A percentile compares a stretch with the other conserved stretches of the same genome.
phyloP scores from a whole-genome alignment of 1,140 invertebrate genomes.

The Cephus cinctus region DNA sequence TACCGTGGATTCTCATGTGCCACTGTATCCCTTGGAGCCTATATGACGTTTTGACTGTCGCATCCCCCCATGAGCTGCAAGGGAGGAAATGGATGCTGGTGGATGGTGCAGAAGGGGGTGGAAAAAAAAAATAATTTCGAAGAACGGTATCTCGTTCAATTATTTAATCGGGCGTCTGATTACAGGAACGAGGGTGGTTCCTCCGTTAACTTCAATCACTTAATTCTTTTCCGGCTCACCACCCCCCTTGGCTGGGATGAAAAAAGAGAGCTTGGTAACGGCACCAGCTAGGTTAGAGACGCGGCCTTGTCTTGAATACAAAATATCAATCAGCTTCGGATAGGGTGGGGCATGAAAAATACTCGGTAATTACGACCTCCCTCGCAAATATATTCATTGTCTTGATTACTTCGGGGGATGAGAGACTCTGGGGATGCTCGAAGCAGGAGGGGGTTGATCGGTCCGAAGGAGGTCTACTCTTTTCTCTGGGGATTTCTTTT shows the following conservation, averaged over 20 bases:
- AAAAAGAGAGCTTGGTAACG: too few species aligned
- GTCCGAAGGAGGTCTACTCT: too few species aligned
- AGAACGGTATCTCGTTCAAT: too few species aligned
- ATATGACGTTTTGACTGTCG: too few species aligned
- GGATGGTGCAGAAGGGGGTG: slow-evolving; percentile 6
- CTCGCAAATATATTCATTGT: slow-evolving; percentile 28
- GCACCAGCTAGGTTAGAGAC: not conserved
- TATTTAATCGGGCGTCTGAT: too few species aligned
- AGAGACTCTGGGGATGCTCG: slow-evolving; percentile 27
- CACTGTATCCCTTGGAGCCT: too few species aligned
- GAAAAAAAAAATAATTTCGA: slow-evolving; percentile 9
- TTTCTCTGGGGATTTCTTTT: too few species aligned
- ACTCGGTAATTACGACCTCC: slow-evolving; percentile 49
- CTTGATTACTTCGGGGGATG: slow-evolving; percentile 17
- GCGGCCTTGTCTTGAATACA: slow-evolving; percentile 37
- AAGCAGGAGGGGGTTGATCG: too few species aligned
- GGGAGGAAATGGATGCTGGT: too few species aligned
- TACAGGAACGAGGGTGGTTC: not conserved
- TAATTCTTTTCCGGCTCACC: slow-evolving; percentile 11
- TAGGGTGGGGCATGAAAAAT: slow-evolving; percentile 47
- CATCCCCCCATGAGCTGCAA: too few species aligned
- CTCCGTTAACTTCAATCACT: slow-evolving; percentile 3
- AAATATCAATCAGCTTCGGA: slow-evolving; percentile 52
- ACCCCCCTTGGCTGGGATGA: slow-evolving; percentile 3
- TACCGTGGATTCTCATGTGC: too few species aligned